A percentile compares a stretch with the other conserved stretches of the same genome.
Evolutionary conservation across 2,113 vertebrate species (phyloP).

Genomic region (Pithys albifrons): DNA sequence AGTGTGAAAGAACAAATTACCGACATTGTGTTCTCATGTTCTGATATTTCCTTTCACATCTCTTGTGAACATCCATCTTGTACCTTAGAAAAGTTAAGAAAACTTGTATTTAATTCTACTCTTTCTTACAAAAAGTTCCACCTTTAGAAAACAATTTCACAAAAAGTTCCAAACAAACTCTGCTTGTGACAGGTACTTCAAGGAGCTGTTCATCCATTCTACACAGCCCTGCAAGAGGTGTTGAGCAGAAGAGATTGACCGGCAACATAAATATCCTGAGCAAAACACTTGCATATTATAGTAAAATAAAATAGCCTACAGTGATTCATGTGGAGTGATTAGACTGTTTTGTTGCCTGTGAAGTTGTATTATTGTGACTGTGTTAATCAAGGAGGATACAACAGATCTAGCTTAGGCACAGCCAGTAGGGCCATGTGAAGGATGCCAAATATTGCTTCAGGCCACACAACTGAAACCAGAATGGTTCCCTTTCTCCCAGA

Average conservation of each 20-base stretch:
- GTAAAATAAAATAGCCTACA: neutral
- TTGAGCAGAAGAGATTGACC: neutral
- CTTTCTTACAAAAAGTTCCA: neutral
- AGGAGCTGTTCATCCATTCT: neutral
- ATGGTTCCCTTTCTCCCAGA: neutral
- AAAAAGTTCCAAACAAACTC: neutral
- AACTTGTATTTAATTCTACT: neutral
- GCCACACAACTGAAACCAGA: neutral
- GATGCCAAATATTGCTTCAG: neutral
- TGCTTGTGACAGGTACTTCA: neutral
- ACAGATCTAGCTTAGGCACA: neutral
- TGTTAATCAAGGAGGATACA: neutral
- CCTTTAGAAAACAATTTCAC: neutral
- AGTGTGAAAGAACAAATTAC: neutral
- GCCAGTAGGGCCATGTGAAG: neutral
- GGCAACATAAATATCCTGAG: neutral
- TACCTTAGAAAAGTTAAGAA: neutral
- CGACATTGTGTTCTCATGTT: neutral
- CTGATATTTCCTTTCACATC: neutral
- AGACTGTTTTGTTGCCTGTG: neutral
- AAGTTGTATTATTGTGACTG: neutral
- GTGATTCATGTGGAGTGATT: neutral
- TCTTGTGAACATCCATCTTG: neutral
- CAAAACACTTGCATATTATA: neutral
- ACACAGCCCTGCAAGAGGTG: neutral